Evolutionary conservation across 2,888 invertebrate genomes (phyloP), one percentile per base, ranked within the genome.

Genomic region (Frankliniella fusca): DNA sequence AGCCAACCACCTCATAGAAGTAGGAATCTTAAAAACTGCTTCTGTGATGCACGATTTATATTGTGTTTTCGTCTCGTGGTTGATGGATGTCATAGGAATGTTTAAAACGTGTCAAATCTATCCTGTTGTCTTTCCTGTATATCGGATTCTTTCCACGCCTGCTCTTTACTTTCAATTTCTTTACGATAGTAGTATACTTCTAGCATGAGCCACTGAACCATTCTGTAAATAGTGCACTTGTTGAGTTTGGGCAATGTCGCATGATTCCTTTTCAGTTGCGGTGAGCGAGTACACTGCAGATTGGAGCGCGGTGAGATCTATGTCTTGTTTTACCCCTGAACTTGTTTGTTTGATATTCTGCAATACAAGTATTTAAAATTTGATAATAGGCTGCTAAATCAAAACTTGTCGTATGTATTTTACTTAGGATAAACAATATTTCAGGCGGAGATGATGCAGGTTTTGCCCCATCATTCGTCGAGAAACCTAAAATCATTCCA

Each of bases 401-500:
- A 38, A 38, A 38, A 38, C 38, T 38, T 38, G 38, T 23, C 23
- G 27, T 27, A 27, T 10, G 27, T 27, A 76, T 27, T 23, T 23
- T 11, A 7, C 27, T 76, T 27, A 11, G 8, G 23, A 27, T 27
- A 27, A 10, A 27, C 27, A 76, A 23, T 76, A 27, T 76, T 76
- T 8, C 70, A 76, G 94, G 95, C 89, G 95, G 95, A 90, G 95
- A 95, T 89, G 95, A 94, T 86, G 94, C 94, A 87, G 97, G 97
- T 88, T 96, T 95, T 90, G 96, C 97, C 86, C 99, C 99, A 85
- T 96, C 97, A 84, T 99, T 99, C 90, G 93, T 97, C 88, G 98
- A 98, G 90, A 99, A 99, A 91, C 99, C 99, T 85, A 94, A 96
- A 90, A 99, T 99, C 90, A 97, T 98, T 91, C 99, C 99, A 88